Conservation (phyloP, 1,140 invertebrate genomes). For the Drosophila nigromelanica region DNA sequence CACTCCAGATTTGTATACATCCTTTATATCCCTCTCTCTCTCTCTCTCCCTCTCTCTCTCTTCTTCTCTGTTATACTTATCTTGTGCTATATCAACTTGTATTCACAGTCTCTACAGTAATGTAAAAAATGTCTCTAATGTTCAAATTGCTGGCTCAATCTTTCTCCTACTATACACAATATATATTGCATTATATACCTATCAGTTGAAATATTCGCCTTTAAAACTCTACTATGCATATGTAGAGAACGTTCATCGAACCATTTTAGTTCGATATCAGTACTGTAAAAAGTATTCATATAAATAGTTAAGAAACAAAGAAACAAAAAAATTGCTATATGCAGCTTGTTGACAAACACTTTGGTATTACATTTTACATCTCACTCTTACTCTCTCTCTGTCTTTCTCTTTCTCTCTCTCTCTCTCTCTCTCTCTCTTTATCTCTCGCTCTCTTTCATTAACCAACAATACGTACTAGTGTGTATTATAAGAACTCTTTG, state of each 20-base stretch:
- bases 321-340: constrained; percentile 20
- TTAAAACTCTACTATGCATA: constrained; percentile 16
- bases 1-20: no score
- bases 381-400: constrained; percentile 13
- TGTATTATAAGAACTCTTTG: constrained; percentile 60
- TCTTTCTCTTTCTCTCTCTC: constrained; percentile 9
- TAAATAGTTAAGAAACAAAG: constrained; percentile 7
- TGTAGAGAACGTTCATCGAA: constrained; percentile 19
- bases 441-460: constrained; percentile 7
- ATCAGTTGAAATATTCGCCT: constrained; percentile 24
- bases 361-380: no score
- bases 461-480: constrained; percentile 45
- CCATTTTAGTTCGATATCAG: constrained; percentile 27
- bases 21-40: constrained; percentile 8
- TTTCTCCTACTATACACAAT: constrained; percentile 20
- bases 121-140: constrained; percentile 15
- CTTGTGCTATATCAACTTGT: no score
- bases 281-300: constrained; percentile 42
- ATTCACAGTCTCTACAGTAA: constrained; percentile 7
- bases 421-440: background rate
- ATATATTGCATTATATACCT: constrained; percentile 18
- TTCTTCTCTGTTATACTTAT: background rate
- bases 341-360: constrained; percentile 21
- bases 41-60: constrained; percentile 12
- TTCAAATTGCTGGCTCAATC: constrained; percentile 19